A percentile compares a stretch with the other conserved stretches of the same genome.
These are phyloP conservation scores for Margarornis squamiger DNA, from an alignment of 2,797 vertebrate species.

Conservation along the genomic window DNA sequence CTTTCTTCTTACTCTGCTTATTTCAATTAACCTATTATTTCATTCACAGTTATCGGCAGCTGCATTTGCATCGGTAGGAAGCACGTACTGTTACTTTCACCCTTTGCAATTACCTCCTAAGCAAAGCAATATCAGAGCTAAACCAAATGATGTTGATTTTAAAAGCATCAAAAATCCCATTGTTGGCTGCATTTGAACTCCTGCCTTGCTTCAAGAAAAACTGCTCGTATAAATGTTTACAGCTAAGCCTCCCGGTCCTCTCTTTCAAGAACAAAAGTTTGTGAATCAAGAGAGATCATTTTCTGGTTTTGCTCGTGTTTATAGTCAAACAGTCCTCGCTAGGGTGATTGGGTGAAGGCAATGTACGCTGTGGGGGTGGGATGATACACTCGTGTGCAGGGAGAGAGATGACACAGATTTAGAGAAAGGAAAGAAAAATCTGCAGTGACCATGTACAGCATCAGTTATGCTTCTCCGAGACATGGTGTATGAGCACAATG, in stretches of 20 bases:
- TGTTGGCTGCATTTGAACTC: slow-evolving; percentile 16
- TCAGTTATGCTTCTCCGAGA: fast-evolving
- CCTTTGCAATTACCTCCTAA: neutral
- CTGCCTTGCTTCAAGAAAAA: neutral
- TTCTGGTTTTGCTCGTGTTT: fast-evolving
- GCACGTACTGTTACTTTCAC: neutral
- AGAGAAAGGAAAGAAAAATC: neutral
- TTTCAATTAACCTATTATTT: slow-evolving; percentile 38
- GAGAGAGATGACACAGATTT: neutral
- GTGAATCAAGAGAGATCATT: neutral
- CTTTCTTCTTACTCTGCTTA: slow-evolving; percentile 4
- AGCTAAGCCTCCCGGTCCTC: neutral
- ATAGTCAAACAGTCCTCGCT: neutral
- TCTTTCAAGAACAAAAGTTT: slow-evolving; percentile 27
- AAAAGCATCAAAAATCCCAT: neutral
- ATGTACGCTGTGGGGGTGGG: neutral
- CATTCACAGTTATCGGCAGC: neutral
- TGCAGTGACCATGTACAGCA: neutral
- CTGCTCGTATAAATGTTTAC: neutral
- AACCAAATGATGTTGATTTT: neutral
- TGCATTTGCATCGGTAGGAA: neutral
- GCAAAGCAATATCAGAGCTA: neutral
- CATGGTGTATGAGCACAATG: neutral
- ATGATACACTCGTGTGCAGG: neutral
- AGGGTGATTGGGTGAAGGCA: neutral